Evolutionary conservation across 2,888 invertebrate species (phyloP).

Genomic region (Orthosia gothica): DNA sequence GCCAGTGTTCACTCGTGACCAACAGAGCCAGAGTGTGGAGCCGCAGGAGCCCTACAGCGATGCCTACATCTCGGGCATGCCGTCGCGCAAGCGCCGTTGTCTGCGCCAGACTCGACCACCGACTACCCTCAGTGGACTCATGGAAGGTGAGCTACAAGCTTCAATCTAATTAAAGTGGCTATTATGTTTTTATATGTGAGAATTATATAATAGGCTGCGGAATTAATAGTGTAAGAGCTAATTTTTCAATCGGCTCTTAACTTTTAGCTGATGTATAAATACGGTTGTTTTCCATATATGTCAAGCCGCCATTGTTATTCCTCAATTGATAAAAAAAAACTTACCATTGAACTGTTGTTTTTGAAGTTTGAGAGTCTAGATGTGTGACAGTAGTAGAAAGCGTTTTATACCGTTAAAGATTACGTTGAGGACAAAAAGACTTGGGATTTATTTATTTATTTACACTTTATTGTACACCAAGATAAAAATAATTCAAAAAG

Average conservation of each 20-base stretch:
- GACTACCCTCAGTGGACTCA: conserved; percentile 77
- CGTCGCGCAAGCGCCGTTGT: conserved; percentile 96
- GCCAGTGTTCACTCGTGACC: conserved; percentile 96
- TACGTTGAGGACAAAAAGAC: too few relatives aligned
- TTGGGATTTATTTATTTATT: too few relatives aligned
- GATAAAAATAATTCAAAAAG: too few relatives aligned
- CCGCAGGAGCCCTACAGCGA: conserved; percentile 94
- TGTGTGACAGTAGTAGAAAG: too few relatives aligned
- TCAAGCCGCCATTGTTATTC: too few relatives aligned
- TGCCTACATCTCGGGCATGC: conserved; percentile 97
- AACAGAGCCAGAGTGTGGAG: conserved; percentile 93
- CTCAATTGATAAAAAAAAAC: background rate
- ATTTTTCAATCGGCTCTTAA: too few relatives aligned
- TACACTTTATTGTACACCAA: too few relatives aligned
- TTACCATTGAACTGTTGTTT: background rate
- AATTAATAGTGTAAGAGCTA: background rate
- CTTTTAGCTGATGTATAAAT: too few relatives aligned
- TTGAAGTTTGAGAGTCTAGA: too few relatives aligned
- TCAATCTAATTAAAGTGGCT: background rate
- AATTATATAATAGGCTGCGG: background rate
- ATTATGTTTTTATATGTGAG: background rate
- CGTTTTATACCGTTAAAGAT: too few relatives aligned
- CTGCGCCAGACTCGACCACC: conserved; percentile 84
- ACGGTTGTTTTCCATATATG: too few relatives aligned
- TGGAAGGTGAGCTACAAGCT: conserved; percentile 73